phyloP scores from a whole-genome alignment of 1,140 invertebrate species.

The Antheraea mylitta region DNA sequence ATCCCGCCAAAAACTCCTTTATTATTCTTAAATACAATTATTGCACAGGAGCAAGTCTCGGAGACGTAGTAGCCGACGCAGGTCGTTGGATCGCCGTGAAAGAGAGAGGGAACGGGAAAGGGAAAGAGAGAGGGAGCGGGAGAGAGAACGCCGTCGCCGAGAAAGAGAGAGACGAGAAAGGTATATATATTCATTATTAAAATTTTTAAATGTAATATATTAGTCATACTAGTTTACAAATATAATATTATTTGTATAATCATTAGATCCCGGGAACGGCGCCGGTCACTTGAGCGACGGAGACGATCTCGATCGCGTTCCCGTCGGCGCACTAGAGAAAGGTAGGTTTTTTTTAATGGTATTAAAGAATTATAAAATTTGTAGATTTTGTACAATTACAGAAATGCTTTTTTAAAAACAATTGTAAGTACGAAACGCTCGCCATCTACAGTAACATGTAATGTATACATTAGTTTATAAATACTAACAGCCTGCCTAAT shows the following conservation, averaged over 20 bases:
- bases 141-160: conserved; percentile 59
- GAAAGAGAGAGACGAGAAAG: conserved; percentile 57
- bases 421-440: too few species aligned
- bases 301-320: conserved; percentile 75
- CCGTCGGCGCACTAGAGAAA: conserved; percentile 74
- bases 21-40: background rate
- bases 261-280: conserved; percentile 75
- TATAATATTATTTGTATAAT: conserved; percentile 12
- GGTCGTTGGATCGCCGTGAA: conserved; percentile 70
- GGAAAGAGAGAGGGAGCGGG: conserved; percentile 75
- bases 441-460: too few species aligned
- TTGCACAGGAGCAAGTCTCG: conserved; percentile 61
- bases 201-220: background rate
- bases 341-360: conserved; percentile 67
- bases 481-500: too few species aligned
- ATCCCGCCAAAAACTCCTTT: too few species aligned
- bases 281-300: conserved; percentile 78
- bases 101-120: conserved; percentile 68
- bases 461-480: too few species aligned
- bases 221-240: background rate
- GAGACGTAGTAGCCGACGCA: conserved; percentile 61
- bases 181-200: conserved; percentile 28
- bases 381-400: too few species aligned
- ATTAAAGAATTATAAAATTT: too few species aligned
- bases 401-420: too few species aligned